Conservation (phyloP, 2,888 invertebrate species). For the Chaetogeoica ovagalla region DNA sequence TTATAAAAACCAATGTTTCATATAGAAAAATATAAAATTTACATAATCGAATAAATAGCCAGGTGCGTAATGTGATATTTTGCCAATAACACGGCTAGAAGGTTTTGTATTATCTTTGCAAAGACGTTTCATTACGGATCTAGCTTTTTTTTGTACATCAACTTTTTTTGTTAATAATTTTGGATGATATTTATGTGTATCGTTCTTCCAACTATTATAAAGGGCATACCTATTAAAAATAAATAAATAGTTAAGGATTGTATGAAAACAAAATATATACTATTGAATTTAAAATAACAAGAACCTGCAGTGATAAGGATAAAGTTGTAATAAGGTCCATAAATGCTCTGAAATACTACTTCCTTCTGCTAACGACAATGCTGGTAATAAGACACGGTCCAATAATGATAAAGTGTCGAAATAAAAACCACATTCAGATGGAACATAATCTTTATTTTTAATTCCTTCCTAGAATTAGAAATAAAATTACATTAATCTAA, state of each 20-base stretch:
- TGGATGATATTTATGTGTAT: constrained; percentile 79
- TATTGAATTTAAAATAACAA: constrained; percentile 28
- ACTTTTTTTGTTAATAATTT: constrained; percentile 81
- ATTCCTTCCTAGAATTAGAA: constrained; percentile 30
- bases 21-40: constrained; percentile 56
- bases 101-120: constrained; percentile 98
- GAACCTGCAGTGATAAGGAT: constrained; percentile 81
- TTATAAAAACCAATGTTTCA: too few relatives aligned
- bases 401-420: constrained; percentile 82
- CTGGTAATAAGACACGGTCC: constrained; percentile 85
- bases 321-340: constrained; percentile 84
- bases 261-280: neutral
- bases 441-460: constrained; percentile 55
- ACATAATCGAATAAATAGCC: constrained; percentile 96
- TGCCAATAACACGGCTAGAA: constrained; percentile 92
- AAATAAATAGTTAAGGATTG: constrained; percentile 48
- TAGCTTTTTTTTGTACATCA: constrained; percentile 86
- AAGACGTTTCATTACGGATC: constrained; percentile 94
- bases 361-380: constrained; percentile 86
- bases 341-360: constrained; percentile 96
- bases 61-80: constrained; percentile 94
- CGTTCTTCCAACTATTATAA: constrained; percentile 96
- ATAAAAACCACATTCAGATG: constrained; percentile 67
- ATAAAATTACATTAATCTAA: constrained; percentile 11
- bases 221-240: constrained; percentile 71